These are phyloP conservation scores for Drosophila malerkotliana DNA, from an alignment of 1,140 invertebrate genomes.

Conservation along the genomic window DNA sequence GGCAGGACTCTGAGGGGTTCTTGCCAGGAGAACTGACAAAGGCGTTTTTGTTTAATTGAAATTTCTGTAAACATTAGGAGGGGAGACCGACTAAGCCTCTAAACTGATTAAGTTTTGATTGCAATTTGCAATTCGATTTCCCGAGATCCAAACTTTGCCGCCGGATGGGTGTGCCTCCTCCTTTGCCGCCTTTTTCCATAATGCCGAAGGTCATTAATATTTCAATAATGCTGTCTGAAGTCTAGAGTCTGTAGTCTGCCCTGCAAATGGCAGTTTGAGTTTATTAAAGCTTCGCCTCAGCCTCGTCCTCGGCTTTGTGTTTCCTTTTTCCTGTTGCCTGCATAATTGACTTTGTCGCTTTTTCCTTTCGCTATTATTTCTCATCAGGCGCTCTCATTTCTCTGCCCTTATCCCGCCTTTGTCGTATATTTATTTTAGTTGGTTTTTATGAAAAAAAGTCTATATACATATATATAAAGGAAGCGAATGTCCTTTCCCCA, in stretches of 20 bases:
- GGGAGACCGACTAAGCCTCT: constrained; percentile 56
- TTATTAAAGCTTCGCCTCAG: constrained; percentile 54
- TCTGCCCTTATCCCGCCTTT: constrained; percentile 3
- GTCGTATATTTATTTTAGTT: constrained; percentile 42
- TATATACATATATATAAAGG: neutral
- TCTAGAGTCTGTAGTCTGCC: constrained; percentile 4
- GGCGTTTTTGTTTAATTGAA: constrained; percentile 71
- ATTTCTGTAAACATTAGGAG: constrained; percentile 50
- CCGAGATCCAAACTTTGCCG: constrained; percentile 60
- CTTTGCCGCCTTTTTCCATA: constrained; percentile 45
- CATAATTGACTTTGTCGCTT: constrained; percentile 81
- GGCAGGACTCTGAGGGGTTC: neutral
- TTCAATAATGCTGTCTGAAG: constrained; percentile 71
- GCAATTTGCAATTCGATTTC: constrained; percentile 76
- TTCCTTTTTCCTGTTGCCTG: constrained; percentile 48
- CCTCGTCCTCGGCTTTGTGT: constrained; percentile 11
- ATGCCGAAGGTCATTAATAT: constrained; percentile 76
- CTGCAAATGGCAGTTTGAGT: constrained; percentile 46
- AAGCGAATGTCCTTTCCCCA: constrained; percentile 28
- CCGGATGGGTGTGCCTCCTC: neutral
- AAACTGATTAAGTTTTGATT: constrained; percentile 82
- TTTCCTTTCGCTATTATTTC: constrained; percentile 65
- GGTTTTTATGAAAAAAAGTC: constrained; percentile 32
- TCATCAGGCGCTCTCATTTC: constrained; percentile 29
- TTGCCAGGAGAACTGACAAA: constrained; percentile 16